Evolutionary conservation across 2,888 invertebrate species (phyloP).

Genomic region (Pristionchus entomophagus): DNA sequence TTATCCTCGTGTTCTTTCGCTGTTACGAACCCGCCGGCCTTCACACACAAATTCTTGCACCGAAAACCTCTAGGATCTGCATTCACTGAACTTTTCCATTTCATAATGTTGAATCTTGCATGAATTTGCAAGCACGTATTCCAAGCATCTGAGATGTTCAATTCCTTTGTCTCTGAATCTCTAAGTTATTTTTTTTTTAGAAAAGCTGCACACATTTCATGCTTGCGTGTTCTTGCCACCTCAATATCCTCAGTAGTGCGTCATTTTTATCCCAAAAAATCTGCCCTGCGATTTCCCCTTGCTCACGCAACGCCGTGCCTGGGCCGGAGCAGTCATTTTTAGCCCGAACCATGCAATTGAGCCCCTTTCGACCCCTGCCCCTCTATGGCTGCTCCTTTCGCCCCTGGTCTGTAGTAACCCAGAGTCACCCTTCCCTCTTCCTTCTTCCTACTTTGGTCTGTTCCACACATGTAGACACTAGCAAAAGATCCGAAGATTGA

Average conservation of each 20-base stretch:
- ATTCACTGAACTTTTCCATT: not conserved
- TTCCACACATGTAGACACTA: not conserved
- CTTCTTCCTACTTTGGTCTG: constrained; percentile 15
- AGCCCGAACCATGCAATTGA: not conserved
- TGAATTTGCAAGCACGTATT: too few relatives aligned
- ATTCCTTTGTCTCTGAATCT: too few relatives aligned
- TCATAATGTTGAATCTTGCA: not conserved
- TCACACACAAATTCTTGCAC: constrained; percentile 5
- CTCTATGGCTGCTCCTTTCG: not conserved
- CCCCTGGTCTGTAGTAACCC: not conserved
- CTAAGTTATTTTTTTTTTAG: too few relatives aligned
- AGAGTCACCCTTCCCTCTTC: not conserved
- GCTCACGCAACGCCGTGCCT: not conserved
- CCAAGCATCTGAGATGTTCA: too few relatives aligned
- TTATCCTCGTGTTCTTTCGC: constrained; percentile 37
- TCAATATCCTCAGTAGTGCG: too few relatives aligned
- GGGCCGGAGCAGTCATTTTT: not conserved
- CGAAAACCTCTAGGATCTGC: too few relatives aligned
- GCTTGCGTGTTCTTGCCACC: too few relatives aligned
- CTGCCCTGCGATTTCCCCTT: too few relatives aligned
- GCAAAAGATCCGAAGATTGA: constrained; percentile 22
- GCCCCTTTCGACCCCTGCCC: not conserved
- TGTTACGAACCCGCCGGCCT: constrained; percentile 4
- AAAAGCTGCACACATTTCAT: too few relatives aligned
- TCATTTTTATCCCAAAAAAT: too few relatives aligned